A percentile compares a stretch with the other conserved stretches of the same genome.
Conservation (phyloP, 2,888 invertebrate genomes). For the Epirrhoe tristata region DNA sequence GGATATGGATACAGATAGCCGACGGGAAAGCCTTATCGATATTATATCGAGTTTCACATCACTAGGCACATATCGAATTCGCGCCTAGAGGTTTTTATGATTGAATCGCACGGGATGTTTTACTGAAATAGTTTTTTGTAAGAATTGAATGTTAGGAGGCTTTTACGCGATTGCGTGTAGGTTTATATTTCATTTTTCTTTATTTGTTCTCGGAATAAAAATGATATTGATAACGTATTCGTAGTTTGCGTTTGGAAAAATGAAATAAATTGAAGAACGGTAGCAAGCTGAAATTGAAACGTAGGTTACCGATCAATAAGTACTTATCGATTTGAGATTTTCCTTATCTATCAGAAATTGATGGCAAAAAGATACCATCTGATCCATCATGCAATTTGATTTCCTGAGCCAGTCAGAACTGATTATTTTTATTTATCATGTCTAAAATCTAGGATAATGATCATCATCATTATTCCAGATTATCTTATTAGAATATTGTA, state of each 20-base stretch:
- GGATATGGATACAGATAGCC: constrained; percentile 78
- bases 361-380: no score
- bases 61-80: constrained; percentile 56
- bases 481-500: no score
- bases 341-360: no score
- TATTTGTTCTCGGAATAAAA: constrained; percentile 6
- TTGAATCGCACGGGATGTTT: constrained; percentile 45
- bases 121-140: constrained; percentile 39
- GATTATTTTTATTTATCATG: no score
- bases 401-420: no score
- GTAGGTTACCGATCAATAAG: no score
- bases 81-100: constrained; percentile 64
- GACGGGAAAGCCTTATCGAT: constrained; percentile 68
- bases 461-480: no score
- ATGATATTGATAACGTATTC: constrained; percentile 1
- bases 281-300: no score
- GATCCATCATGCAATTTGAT: no score
- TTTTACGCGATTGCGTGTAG: constrained; percentile 35
- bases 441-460: no score
- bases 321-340: no score
- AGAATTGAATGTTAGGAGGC: constrained; percentile 22
- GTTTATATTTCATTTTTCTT: constrained; percentile 25
- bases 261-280: no score
- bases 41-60: constrained; percentile 46
- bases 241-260: background rate